Percentiles rank a stretch among this genome's conserved stretches.
phyloP scores from a whole-genome alignment of 2,888 invertebrate species.

The Drosophila affinis region DNA sequence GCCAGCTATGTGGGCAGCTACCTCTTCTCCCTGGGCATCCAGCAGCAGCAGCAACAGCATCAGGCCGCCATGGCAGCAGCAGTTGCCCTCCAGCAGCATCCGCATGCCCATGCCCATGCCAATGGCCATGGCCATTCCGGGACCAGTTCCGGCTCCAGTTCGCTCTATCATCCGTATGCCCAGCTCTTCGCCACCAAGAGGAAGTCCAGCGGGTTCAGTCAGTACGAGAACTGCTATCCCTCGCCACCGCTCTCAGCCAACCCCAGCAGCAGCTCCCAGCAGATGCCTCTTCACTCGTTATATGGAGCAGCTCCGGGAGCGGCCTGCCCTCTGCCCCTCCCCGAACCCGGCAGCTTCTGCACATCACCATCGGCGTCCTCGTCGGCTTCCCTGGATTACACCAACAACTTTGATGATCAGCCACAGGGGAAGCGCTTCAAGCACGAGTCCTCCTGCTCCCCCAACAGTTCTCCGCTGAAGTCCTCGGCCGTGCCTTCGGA shows the following conservation, averaged over 20 bases:
- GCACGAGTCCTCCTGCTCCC: constrained; percentile 78
- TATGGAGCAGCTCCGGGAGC: constrained; percentile 38
- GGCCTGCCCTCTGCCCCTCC: constrained; percentile 39
- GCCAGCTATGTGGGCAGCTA: constrained; percentile 87
- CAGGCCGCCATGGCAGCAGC: constrained; percentile 33
- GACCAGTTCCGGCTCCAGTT: constrained; percentile 38
- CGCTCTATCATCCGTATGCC: constrained; percentile 77
- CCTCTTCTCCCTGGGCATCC: constrained; percentile 87
- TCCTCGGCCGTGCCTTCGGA: constrained; percentile 33
- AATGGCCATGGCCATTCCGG: constrained; percentile 34
- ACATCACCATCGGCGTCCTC: constrained; percentile 83
- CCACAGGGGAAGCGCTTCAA: constrained; percentile 70
- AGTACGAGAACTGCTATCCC: constrained; percentile 68
- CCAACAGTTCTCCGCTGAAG: constrained; percentile 76
- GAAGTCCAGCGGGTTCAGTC: constrained; percentile 60
- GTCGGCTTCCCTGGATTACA: constrained; percentile 71
- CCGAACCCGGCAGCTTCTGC: constrained; percentile 74
- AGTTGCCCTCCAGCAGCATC: constrained; percentile 54
- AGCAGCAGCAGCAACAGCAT: constrained; percentile 84
- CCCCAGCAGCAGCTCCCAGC: constrained; percentile 38
- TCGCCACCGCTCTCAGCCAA: constrained; percentile 65
- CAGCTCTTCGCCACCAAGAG: constrained; percentile 72
- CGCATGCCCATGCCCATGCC: constrained; percentile 56
- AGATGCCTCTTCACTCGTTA: constrained; percentile 36
- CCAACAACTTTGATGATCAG: constrained; percentile 71